Evolutionary conservation across 2,113 vertebrate species (phyloP).

Genomic region (Spizaetus ornatus): DNA sequence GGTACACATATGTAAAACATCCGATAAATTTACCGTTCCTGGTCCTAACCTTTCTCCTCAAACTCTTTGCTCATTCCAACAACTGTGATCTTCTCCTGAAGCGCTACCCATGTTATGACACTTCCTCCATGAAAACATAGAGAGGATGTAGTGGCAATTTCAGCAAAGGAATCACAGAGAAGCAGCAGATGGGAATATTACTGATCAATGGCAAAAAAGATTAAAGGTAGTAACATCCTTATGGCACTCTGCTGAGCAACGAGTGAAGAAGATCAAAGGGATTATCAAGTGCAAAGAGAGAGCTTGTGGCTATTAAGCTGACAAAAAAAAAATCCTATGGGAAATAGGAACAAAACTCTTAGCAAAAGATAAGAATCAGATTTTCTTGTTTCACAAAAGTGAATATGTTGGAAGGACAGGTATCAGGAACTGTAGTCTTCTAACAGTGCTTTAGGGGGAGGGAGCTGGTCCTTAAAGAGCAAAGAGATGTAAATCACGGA

Average conservation of each 20-base stretch:
- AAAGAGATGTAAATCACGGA: not conserved
- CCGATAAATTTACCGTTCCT: not conserved
- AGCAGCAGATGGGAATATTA: slow-evolving; percentile 21
- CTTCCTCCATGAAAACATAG: not conserved
- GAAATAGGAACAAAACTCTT: slow-evolving; percentile 26
- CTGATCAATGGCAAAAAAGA: slow-evolving; percentile 49
- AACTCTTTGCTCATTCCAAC: not conserved
- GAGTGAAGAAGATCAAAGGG: slow-evolving; percentile 44
- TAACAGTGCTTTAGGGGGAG: not conserved
- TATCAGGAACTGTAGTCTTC: not conserved
- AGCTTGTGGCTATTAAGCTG: slow-evolving; percentile 48
- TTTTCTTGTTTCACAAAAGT: slow-evolving; percentile 15
- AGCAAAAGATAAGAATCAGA: not conserved
- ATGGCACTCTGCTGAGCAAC: slow-evolving; percentile 16
- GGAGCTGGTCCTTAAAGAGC: not conserved
- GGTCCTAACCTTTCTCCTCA: not conserved
- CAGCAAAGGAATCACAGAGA: not conserved
- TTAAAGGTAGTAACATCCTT: slow-evolving; percentile 40
- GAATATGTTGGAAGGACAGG: not conserved
- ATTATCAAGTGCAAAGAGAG: not conserved
- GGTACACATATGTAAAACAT: not conserved
- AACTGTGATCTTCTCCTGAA: not conserved
- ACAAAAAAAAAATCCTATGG: not conserved
- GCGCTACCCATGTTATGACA: not conserved
- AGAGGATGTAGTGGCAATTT: not conserved